Base-by-base conservation (phyloP, 2,797 vertebrate species). In the Pipistrellus pipistrellus region DNA sequence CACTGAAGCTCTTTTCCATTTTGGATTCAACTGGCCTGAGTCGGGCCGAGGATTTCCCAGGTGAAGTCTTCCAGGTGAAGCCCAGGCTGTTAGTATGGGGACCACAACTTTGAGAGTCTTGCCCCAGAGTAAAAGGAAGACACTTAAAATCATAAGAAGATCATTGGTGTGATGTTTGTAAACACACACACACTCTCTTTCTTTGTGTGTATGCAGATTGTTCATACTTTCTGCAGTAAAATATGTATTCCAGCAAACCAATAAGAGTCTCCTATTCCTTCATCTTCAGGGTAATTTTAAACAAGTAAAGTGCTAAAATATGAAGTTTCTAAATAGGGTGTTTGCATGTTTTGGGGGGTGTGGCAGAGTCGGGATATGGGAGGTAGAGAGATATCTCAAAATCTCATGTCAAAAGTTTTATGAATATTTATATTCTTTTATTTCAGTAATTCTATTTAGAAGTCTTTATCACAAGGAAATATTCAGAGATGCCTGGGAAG, bases 401-500 rank as follows among this genome's bases (percentile, higher is more conserved):
- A 89, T 88, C 32, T 11, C n/a, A 20, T 27, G 80, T 64, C 35
- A 48, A 71, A 81, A 76, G 41, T 62, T 77, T 71, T 73, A 81
- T 80, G 69, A n/a, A 46, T 38, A 11, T 13, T 68, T 32, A 35
- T 41, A 17, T 25, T 6, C 53, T 91, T 88, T 88, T 82, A 48
- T 68, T 68, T 69, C 30, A 77, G 32, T 85, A 91, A 91, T 85
- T 62, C 46, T 81, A 77, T 14, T 59, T 44, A 82, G 6, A 62
- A 11, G 4, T 57, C 18, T 80, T 76, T 53, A n/a, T 72, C n/a
- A 32, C 46, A 62, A 85, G 30, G 53, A 96, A 92, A 73, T 80
- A 32, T 59, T 59, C 57, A 88, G 86, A 94, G 41, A 88, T 78
- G 30, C 13, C 76, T 88, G 23, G 62, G 88, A 72, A 92, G 55